Evolutionary conservation across 53 echinoderm and acorn worm genomes (phyloP).

Genomic region (Hippasteria phrygiana): DNA sequence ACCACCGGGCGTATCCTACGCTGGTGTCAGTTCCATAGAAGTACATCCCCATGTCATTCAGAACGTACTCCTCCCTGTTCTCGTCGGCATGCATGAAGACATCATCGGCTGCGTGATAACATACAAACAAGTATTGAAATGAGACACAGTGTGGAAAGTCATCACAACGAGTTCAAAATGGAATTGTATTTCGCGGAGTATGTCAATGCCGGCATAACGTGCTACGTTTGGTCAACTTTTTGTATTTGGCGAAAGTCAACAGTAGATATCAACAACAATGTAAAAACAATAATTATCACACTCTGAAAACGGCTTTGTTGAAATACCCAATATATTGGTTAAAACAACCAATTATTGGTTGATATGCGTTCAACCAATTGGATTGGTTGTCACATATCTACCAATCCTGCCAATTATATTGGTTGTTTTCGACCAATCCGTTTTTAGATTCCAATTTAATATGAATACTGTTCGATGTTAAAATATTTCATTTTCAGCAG

Average conservation of each 20-base stretch:
- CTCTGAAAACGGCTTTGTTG: too few species aligned
- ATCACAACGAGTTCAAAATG: neutral
- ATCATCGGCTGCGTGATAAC: constrained; percentile 75
- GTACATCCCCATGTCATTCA: constrained; percentile 82
- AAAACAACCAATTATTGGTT: too few species aligned
- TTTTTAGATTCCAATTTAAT: neutral
- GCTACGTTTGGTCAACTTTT: too few species aligned
- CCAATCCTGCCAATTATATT: too few species aligned
- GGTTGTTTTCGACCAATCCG: too few species aligned
- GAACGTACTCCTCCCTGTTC: constrained; percentile 84
- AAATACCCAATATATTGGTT: too few species aligned
- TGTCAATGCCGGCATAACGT: too few species aligned
- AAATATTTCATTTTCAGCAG: too few species aligned
- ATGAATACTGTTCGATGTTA: neutral
- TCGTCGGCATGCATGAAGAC: constrained; percentile 82
- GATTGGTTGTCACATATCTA: neutral
- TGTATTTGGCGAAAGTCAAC: neutral
- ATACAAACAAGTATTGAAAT: neutral
- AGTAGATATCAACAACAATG: too few species aligned
- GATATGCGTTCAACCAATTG: too few species aligned
- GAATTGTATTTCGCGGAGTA: neutral
- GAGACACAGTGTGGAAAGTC: neutral
- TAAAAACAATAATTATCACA: neutral
- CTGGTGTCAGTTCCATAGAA: constrained; percentile 79
- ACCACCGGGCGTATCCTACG: constrained; percentile 79